Conservation (phyloP, 2,113 vertebrate genomes). For the Piaya cayana region DNA sequence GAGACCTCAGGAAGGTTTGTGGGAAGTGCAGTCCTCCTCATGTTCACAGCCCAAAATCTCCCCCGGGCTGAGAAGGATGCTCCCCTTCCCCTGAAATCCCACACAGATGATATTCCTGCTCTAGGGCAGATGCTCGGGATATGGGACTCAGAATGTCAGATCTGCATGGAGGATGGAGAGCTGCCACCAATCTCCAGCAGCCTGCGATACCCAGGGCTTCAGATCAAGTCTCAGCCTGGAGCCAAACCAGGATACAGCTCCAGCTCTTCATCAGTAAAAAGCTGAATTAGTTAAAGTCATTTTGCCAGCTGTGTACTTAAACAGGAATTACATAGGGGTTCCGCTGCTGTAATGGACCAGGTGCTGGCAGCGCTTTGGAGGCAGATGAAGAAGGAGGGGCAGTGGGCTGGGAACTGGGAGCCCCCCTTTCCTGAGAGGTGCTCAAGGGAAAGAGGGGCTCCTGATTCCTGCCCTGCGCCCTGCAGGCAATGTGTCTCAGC, state of each 20-base stretch:
- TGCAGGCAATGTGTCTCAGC: neutral
- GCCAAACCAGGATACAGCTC: slow-evolving; percentile 11
- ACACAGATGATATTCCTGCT: neutral
- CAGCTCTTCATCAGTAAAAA: neutral
- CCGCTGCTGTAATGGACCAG: neutral
- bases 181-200: neutral
- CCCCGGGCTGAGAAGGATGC: neutral
- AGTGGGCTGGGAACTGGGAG: neutral
- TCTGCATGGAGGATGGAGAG: neutral
- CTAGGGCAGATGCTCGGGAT: neutral
- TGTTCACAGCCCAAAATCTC: neutral
- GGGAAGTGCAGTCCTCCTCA: neutral
- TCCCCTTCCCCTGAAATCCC: neutral
- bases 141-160: neutral
- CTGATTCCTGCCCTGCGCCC: neutral
- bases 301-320: slow-evolving; percentile 12
- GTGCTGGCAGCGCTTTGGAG: neutral
- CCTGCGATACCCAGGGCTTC: neutral
- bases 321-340: neutral
- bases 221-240: neutral
- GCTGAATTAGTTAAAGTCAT: slow-evolving; percentile 1
- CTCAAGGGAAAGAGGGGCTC: neutral
- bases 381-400: neutral
- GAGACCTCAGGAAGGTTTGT: neutral
- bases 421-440: neutral